phyloP scores from a whole-genome alignment of 2,888 invertebrate genomes.

The Tryphoninae sp. region DNA sequence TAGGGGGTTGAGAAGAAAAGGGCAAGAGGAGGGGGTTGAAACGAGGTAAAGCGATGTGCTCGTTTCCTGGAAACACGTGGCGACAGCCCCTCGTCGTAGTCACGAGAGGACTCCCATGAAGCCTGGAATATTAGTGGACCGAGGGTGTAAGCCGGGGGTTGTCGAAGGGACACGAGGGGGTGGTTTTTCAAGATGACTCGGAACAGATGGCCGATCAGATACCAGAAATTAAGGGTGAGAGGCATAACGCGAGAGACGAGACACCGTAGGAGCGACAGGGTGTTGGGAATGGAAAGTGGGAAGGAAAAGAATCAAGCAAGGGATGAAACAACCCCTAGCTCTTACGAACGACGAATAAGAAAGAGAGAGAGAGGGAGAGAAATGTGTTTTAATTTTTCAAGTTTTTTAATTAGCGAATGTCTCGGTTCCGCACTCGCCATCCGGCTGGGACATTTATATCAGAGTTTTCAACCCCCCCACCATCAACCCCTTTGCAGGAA shows the following conservation, averaged over 20 bases:
- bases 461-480: constrained; percentile 70
- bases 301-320: constrained; percentile 35
- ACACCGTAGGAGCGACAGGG: constrained; percentile 65
- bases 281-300: constrained; percentile 16
- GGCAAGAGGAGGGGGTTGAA: neutral
- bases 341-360: constrained; percentile 7
- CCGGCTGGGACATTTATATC: constrained; percentile 80
- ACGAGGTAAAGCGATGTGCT: constrained; percentile 18
- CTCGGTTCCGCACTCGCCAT: constrained; percentile 77
- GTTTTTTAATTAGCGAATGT: constrained; percentile 82
- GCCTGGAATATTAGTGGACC: constrained; percentile 42
- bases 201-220: constrained; percentile 81
- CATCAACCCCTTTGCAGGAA: constrained; percentile 13
- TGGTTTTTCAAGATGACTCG: constrained; percentile 71
- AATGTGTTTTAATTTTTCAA: constrained; percentile 82
- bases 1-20: neutral
- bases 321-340: constrained; percentile 37
- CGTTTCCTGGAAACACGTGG: constrained; percentile 48
- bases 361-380: constrained; percentile 73
- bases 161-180: constrained; percentile 40
- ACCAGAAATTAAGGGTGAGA: constrained; percentile 79
- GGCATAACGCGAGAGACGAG: constrained; percentile 62
- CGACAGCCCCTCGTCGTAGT: neutral
- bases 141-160: neutral
- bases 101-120: constrained; percentile 1